These are phyloP conservation scores for Tachyglossus aculeatus DNA, from an alignment of 2,797 vertebrate species.

Conservation along the genomic window DNA sequence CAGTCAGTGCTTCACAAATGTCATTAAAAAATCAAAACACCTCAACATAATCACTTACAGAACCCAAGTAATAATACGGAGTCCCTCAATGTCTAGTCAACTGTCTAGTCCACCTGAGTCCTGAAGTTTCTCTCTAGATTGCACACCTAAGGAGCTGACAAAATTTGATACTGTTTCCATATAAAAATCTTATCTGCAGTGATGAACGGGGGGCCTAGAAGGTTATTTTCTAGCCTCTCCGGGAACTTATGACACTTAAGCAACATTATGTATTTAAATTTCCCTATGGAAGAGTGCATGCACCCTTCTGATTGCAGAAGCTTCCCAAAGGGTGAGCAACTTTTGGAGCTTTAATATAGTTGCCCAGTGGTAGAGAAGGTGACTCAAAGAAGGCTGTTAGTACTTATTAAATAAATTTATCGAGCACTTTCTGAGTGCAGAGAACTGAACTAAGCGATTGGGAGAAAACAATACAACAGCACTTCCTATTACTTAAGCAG, in stretches of 20 bases:
- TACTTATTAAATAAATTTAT: no score
- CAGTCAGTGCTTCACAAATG: no score
- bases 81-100: neutral
- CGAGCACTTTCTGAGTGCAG: no score
- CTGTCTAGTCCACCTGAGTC: neutral
- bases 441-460: no score
- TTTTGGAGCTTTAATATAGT: no score
- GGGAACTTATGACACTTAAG: conserved; percentile 22
- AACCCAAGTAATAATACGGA: neutral
- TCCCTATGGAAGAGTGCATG: conserved; percentile 23
- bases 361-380: no score
- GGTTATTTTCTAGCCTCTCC: conserved; percentile 17
- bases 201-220: neutral
- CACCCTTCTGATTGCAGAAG: neutral
- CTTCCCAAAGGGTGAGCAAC: no score
- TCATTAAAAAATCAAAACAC: no score
- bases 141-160: conserved; percentile 7
- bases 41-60: neutral
- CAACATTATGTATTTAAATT: conserved; percentile 19
- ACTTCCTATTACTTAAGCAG: no score
- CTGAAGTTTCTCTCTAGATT: neutral
- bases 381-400: no score
- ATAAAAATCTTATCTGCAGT: conserved; percentile 20
- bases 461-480: no score
- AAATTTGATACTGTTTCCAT: conserved; percentile 14